Conservation (phyloP, 53 echinoderm and acorn worm genomes). For the Astropecten irregularis region DNA sequence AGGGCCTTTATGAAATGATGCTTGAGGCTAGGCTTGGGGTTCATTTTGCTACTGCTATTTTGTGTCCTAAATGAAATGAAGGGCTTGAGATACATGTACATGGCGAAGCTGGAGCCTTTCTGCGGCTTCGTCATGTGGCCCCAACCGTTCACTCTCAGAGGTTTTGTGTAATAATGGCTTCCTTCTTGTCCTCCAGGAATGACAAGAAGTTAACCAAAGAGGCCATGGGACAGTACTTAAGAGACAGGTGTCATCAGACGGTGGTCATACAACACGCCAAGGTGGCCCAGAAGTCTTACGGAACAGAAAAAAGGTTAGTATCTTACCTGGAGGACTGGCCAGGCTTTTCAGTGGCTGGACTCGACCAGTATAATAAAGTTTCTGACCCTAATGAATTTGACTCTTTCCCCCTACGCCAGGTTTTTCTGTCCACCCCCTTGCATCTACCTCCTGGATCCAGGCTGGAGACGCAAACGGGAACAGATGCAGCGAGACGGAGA, state of each 20-base stretch:
- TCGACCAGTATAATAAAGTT: too few species aligned
- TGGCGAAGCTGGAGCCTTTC: too few species aligned
- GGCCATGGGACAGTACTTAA: slow-evolving; percentile 93
- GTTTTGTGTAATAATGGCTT: not conserved
- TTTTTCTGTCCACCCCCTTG: slow-evolving; percentile 99
- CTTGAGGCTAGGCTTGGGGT: too few species aligned
- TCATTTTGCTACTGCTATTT: too few species aligned
- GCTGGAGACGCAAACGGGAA: slow-evolving; percentile 95
- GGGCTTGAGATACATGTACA: too few species aligned
- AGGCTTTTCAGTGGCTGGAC: too few species aligned
- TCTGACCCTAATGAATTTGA: too few species aligned
- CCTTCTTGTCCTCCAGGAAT: slow-evolving; percentile 33
- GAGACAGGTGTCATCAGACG: slow-evolving; percentile 84
- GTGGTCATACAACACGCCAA: slow-evolving; percentile 94
- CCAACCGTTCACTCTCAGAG: not conserved
- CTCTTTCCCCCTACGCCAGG: slow-evolving; percentile 55
- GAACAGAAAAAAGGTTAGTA: slow-evolving; percentile 96
- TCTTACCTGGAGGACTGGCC: too few species aligned
- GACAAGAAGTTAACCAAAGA: slow-evolving; percentile 92
- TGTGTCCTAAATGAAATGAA: too few species aligned
- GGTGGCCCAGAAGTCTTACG: slow-evolving; percentile 97
- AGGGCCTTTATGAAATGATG: too few species aligned
- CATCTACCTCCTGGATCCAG: slow-evolving; percentile 96
- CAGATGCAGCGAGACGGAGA: slow-evolving; percentile 89
- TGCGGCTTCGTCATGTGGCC: not conserved